These are phyloP conservation scores for Diplogasteroides magnus DNA, from an alignment of 1,140 invertebrate species.

Conservation along the genomic window DNA sequence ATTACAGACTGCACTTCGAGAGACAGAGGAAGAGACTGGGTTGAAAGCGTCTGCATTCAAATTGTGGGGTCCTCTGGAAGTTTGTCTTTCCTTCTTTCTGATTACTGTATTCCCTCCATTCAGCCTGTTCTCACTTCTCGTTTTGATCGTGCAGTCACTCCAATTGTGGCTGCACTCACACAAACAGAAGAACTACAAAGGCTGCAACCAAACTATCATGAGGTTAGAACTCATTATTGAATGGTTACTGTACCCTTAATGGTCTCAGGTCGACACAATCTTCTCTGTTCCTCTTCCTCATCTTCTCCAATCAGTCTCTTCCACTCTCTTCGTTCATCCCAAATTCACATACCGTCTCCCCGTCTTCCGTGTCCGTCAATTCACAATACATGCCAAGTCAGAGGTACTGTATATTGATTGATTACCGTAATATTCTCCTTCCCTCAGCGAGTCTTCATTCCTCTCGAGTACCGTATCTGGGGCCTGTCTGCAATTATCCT, in stretches of 20 bases:
- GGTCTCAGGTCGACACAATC: not conserved
- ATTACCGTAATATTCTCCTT: not conserved
- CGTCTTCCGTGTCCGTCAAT: not conserved
- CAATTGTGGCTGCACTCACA: not conserved
- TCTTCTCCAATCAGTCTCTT: not conserved
- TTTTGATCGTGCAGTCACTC: not conserved
- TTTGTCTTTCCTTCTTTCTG: not conserved
- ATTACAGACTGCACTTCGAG: not conserved
- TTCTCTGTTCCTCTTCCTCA: not conserved
- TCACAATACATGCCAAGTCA: not conserved
- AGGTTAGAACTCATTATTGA: not conserved
- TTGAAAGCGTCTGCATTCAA: not conserved
- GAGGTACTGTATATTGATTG: not conserved
- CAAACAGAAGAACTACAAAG: not conserved
- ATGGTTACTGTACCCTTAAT: not conserved
- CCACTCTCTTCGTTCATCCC: not conserved
- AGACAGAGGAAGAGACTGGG: not conserved
- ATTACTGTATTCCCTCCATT: not conserved
- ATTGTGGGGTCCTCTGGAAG: not conserved
- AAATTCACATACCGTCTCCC: not conserved
- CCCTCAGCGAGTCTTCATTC: not conserved
- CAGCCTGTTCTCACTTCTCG: not conserved
- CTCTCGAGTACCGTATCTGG: not conserved
- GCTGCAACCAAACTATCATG: not conserved
- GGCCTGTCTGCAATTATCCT: not conserved